These are phyloP conservation scores for Malurus leucopterus DNA, from an alignment of 2,797 vertebrate species.

Conservation along the genomic window DNA sequence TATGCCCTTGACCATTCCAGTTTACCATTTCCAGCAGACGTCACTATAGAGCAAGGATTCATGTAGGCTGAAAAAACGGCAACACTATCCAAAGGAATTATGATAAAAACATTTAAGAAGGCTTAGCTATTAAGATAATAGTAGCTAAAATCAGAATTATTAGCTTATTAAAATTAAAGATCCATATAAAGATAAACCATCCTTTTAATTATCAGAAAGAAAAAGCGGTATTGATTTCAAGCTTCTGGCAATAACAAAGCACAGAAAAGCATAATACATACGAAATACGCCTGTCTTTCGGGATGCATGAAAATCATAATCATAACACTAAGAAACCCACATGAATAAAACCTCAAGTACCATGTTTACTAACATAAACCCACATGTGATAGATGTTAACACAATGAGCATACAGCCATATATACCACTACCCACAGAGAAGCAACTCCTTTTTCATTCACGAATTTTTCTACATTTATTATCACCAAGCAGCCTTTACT, in stretches of 20 bases:
- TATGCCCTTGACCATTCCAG: neutral
- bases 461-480: neutral
- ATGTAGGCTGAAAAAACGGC: conserved; percentile 16
- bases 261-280: conserved; percentile 1
- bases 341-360: neutral
- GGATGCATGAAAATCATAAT: neutral
- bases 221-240: conserved; percentile 69
- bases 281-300: neutral
- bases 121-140: conserved; percentile 68
- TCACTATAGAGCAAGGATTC: conserved; percentile 25
- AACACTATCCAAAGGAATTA: conserved; percentile 58
- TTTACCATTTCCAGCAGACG: conserved; percentile 35
- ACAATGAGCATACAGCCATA: accelerated
- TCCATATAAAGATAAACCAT: conserved; percentile 65
- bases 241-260: conserved; percentile 59
- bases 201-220: conserved; percentile 73
- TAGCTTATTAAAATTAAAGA: conserved; percentile 71
- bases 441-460: neutral
- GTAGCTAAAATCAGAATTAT: conserved; percentile 71
- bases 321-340: neutral
- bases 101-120: conserved; percentile 63
- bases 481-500: neutral
- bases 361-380: neutral
- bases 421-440: neutral
- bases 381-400: neutral